Evolutionary conservation across 1,140 invertebrate species (phyloP).

Genomic region (Carposina sasakii): DNA sequence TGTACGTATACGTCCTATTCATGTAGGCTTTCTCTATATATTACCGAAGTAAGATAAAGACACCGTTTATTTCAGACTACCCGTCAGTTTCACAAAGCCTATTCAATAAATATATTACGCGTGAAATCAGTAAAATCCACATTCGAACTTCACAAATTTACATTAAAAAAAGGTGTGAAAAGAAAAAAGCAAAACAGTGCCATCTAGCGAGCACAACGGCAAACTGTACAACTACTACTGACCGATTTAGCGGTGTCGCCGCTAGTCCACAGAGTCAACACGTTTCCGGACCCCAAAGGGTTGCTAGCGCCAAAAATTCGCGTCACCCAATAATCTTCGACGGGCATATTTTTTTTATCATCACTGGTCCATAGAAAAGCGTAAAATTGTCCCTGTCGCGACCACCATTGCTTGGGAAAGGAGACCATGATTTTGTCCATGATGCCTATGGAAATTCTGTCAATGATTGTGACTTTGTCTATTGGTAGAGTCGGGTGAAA

Average conservation of each 20-base stretch:
- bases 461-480: constrained; percentile 21
- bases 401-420: constrained; percentile 25
- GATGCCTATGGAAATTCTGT: constrained; percentile 27
- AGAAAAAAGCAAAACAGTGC: background rate
- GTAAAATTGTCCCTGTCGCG: background rate
- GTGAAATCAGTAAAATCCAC: no score
- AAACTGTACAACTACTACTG: constrained; percentile 2
- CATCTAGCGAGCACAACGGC: background rate
- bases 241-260: constrained; percentile 29
- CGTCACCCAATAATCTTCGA: constrained; percentile 20
- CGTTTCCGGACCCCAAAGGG: constrained; percentile 20
- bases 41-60: no score
- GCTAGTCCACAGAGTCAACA: constrained; percentile 24
- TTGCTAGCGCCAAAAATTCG: constrained; percentile 10
- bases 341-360: constrained; percentile 11
- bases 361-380: constrained; percentile 22
- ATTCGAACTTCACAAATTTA: no score
- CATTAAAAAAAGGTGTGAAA: background rate
- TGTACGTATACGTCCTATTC: no score
- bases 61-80: no score
- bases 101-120: no score
- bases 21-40: no score
- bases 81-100: no score
- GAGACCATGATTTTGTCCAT: constrained; percentile 25
- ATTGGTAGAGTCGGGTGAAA: constrained; percentile 20